These are phyloP conservation scores for Ctenoplectra terminalis DNA, from an alignment of 1,140 invertebrate species.

Conservation along the genomic window DNA sequence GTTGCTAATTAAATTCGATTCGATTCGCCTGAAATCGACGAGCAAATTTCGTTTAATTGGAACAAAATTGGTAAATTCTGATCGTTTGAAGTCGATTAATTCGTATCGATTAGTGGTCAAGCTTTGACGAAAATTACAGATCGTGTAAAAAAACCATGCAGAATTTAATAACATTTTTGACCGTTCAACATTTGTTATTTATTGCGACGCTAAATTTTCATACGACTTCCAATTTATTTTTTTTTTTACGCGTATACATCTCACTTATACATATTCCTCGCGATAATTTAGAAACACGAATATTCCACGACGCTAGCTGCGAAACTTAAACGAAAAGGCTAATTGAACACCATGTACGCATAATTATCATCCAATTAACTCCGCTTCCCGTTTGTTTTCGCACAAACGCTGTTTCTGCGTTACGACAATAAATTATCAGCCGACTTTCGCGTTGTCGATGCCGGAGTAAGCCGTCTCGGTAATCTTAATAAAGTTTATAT, in stretches of 20 bases:
- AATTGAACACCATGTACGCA: background rate
- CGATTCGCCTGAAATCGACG: background rate
- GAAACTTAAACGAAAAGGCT: too few species aligned
- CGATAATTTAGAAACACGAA: too few species aligned
- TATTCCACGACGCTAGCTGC: too few species aligned
- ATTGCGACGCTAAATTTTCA: too few species aligned
- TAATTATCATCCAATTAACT: conserved; percentile 29
- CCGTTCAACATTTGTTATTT: background rate
- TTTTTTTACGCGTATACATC: too few species aligned
- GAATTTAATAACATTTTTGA: background rate
- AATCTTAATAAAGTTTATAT: conserved; percentile 51
- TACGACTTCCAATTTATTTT: too few species aligned
- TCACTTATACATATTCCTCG: too few species aligned
- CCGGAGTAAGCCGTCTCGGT: conserved; percentile 20
- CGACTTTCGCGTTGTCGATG: background rate
- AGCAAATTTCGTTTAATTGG: background rate
- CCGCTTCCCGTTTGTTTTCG: background rate
- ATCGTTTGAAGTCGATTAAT: background rate
- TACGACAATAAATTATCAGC: conserved; percentile 14
- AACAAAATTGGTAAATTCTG: background rate
- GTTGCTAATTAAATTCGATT: background rate
- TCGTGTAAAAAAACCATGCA: background rate
- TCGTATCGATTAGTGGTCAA: background rate
- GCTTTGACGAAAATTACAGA: background rate
- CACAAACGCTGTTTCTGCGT: background rate